phyloP scores from a whole-genome alignment of 2,113 vertebrate genomes.

The Thomomys bottae region DNA sequence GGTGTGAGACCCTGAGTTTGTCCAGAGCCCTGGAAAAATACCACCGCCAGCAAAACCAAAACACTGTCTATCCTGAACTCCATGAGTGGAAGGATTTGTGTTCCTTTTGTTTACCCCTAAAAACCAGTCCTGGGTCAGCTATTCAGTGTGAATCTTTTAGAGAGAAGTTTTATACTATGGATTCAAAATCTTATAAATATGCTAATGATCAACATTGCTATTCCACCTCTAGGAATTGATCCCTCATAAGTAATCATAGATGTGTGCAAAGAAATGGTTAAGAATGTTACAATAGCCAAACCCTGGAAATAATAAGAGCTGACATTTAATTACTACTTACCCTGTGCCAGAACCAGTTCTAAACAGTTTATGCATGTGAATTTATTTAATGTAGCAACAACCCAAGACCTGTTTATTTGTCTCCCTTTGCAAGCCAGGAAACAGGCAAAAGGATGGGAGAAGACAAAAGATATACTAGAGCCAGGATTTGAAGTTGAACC shows the following conservation, averaged over 20 bases:
- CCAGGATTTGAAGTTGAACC: background rate
- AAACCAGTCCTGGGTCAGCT: background rate
- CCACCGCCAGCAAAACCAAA: background rate
- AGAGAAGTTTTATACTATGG: background rate
- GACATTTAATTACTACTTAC: constrained; percentile 58
- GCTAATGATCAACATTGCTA: background rate
- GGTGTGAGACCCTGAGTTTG: background rate
- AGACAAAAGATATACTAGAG: too few relatives aligned
- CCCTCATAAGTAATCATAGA: background rate
- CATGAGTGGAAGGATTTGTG: background rate
- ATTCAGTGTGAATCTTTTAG: background rate
- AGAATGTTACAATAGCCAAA: constrained; percentile 41
- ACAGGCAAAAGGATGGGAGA: background rate
- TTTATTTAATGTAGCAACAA: background rate
- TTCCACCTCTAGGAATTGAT: constrained; percentile 26
- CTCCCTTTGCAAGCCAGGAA: background rate
- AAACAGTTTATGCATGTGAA: background rate
- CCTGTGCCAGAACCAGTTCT: background rate
- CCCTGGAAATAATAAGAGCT: constrained; percentile 19
- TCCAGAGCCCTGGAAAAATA: background rate
- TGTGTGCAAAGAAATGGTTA: constrained; percentile 2
- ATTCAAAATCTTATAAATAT: background rate
- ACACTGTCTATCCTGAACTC: background rate
- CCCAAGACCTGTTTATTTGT: background rate
- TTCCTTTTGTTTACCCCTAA: background rate